These are phyloP conservation scores for Gobio occitaniae DNA, from an alignment of 2,797 vertebrate genomes.

Conservation along the genomic window DNA sequence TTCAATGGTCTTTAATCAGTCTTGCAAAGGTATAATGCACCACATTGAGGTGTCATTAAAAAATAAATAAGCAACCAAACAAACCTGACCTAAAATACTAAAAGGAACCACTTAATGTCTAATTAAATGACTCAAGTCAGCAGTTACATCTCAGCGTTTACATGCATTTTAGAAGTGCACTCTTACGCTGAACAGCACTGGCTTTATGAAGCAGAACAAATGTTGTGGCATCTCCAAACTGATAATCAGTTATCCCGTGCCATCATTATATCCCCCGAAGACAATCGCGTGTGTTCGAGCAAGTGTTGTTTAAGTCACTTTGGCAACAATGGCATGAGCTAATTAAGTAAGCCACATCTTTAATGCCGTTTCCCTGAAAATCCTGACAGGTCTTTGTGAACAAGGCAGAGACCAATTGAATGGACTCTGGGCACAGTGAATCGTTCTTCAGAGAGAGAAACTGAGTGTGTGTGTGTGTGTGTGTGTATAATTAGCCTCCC, in stretches of 20 bases:
- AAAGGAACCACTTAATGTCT: not conserved
- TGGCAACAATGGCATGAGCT: conserved; percentile 51
- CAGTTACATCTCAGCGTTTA: conserved; percentile 17
- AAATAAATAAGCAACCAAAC: not conserved
- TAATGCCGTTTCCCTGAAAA: conserved; percentile 53
- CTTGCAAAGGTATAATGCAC: not conserved
- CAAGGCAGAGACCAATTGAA: conserved; percentile 57
- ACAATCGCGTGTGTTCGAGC: conserved; percentile 75
- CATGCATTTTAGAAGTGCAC: not conserved
- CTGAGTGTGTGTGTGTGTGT: conserved; percentile 24
- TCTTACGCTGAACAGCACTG: not conserved
- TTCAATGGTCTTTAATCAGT: not conserved
- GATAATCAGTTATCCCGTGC: conserved; percentile 42
- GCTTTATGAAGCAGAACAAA: conserved; percentile 52
- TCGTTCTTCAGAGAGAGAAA: conserved; percentile 52
- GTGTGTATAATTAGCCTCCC: conserved; percentile 37
- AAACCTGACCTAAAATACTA: conserved; percentile 16
- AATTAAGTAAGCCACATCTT: conserved; percentile 59
- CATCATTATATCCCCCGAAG: conserved; percentile 57
- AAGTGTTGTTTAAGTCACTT: conserved; percentile 67
- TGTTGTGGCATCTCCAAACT: conserved; percentile 42
- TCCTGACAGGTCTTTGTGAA: conserved; percentile 59
- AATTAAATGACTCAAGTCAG: conserved; percentile 38
- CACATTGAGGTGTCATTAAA: not conserved
- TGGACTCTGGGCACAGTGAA: conserved; percentile 54